Base-by-base conservation (phyloP, 2,797 vertebrate genomes). In the Pseudochirops corinnae region DNA sequence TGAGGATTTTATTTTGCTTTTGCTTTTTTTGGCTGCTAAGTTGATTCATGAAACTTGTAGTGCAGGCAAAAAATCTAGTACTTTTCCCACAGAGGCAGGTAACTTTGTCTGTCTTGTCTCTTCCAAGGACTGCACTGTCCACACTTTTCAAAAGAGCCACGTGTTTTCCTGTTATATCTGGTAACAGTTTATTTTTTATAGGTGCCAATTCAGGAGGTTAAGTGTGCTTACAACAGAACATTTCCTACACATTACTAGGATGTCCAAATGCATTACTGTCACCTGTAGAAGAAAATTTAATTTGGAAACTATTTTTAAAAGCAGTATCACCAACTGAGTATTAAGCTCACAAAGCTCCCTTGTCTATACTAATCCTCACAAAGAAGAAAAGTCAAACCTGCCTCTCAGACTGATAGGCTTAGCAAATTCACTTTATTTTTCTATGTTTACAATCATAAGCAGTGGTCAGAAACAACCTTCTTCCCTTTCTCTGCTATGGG, bases 221-320 rank as follows among this genome's bases (percentile, higher is more conserved):
- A 95, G 56, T 18, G 28, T 33, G 53, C 52, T 91, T 90, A 93
- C 94, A 96, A 93, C 58, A 90, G 52, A 91, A 56, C 58, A 94
- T 33, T 26, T 33, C 28, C 93, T 50, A n/a, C 11, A 92, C 55
- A 90, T 93, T 16, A 56, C 29, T 21, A n/a, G 26, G 92, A 58
- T 55, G 39, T 56, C 50, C 92, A 92, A 90, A 93, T 60, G 46
- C 90, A 52, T 91, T 55, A 39, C 28, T 31, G 53, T 94, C 93
- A 93, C 62, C 56, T 90, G 56, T 92, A 57, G 18, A 55, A 74
- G 74, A 93, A 67, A 93, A 92, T 29, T 95, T 94, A 60, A 67
- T 87, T 93, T 91, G 55, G 93, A 96, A 93, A 55, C 29, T 92
- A 87, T 95, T 91, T 92, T 93, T 94, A 93, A 95, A 97, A 95